These are phyloP conservation scores for Bombylius discolor DNA, from an alignment of 2,888 invertebrate species.

Conservation along the genomic window DNA sequence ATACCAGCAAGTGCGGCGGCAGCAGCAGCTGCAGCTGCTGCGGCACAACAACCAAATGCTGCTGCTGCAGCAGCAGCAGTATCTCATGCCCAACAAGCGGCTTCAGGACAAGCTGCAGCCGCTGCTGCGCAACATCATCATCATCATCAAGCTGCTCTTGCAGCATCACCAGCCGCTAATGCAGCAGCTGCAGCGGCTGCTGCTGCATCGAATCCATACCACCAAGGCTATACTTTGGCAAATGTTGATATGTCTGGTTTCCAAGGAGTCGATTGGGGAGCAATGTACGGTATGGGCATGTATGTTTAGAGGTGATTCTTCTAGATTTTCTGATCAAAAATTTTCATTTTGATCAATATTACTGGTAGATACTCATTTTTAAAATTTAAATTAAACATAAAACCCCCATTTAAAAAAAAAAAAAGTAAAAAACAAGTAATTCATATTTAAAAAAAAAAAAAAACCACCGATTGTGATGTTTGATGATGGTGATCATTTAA, in stretches of 20 bases:
- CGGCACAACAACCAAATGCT: constrained; percentile 21
- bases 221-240: constrained; percentile 67
- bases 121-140: constrained; percentile 17
- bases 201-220: constrained; percentile 54
- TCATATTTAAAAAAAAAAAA: constrained; percentile 14
- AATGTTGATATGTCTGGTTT: constrained; percentile 87
- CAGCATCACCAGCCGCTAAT: constrained; percentile 38
- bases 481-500: constrained; percentile 6
- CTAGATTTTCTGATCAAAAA: background rate
- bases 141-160: constrained; percentile 21
- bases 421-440: constrained; percentile 18
- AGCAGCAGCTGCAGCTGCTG: constrained; percentile 32
- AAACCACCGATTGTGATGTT: constrained; percentile 37
- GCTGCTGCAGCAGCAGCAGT: constrained; percentile 41
- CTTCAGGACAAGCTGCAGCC: constrained; percentile 38
- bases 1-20: constrained; percentile 44
- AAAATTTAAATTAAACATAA: constrained; percentile 8
- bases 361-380: constrained; percentile 2
- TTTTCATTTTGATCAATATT: background rate
- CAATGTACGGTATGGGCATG: constrained; percentile 88
- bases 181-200: constrained; percentile 48
- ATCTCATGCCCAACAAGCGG: constrained; percentile 28
- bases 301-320: constrained; percentile 43
- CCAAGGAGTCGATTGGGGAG: constrained; percentile 83
- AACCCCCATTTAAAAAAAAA: constrained; percentile 10